Percentiles rank a stretch among this genome's conserved stretches.
These are phyloP conservation scores for Apocheima hispidaria DNA, from an alignment of 2,888 invertebrate species.

Conservation along the genomic window DNA sequence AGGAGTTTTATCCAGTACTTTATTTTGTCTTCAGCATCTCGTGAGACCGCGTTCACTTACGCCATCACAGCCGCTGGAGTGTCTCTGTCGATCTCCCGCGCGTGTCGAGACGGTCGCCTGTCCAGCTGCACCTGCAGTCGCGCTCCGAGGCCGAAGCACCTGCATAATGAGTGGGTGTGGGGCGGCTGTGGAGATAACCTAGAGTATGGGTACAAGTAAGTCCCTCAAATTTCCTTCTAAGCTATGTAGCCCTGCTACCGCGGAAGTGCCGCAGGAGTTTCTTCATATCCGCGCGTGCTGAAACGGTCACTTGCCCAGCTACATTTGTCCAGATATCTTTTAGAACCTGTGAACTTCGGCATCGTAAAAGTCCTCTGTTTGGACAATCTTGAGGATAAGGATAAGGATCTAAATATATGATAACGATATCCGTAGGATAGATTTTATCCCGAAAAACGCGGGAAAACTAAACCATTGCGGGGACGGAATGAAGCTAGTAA, in stretches of 20 bases:
- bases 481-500: too few species aligned
- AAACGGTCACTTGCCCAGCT: too few species aligned
- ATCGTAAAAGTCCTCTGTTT: too few species aligned
- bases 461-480: too few species aligned
- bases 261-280: too few species aligned
- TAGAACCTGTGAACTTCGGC: too few species aligned
- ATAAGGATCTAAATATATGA: too few species aligned
- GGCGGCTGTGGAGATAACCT: constrained; percentile 99
- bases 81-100: constrained; percentile 94
- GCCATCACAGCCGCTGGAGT: constrained; percentile 96
- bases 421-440: too few species aligned
- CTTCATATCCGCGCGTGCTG: too few species aligned
- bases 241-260: constrained; percentile 42
- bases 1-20: not conserved
- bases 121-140: constrained; percentile 96
- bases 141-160: constrained; percentile 92
- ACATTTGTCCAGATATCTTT: too few species aligned
- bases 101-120: constrained; percentile 96
- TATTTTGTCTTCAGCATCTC: constrained; percentile 86
- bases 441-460: too few species aligned
- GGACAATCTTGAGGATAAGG: too few species aligned
- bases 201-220: constrained; percentile 97
- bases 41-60: constrained; percentile 96
- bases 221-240: constrained; percentile 40
- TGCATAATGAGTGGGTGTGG: constrained; percentile 98